Evolutionary conservation across 2,113 vertebrate genomes (phyloP).

Genomic region (Sarotherodon lohbergeri): DNA sequence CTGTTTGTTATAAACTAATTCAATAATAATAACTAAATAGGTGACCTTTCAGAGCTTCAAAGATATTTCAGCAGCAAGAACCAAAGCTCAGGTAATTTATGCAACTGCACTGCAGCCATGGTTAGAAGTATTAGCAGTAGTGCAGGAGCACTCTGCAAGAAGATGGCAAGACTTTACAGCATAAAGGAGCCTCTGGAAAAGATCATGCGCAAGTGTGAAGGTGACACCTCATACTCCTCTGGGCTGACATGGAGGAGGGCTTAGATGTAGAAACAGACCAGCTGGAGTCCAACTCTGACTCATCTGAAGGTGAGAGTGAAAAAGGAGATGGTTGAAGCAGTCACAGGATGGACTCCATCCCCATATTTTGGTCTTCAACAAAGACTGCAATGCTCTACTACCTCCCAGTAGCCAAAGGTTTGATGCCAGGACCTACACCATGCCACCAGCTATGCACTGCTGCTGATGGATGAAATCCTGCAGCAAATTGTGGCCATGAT

Average conservation of each 20-base stretch:
- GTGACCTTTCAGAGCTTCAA: neutral
- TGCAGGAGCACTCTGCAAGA: neutral
- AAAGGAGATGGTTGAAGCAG: neutral
- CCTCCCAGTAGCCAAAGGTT: neutral
- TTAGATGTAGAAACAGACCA: rapidly evolving
- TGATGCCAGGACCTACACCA: neutral
- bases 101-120: neutral
- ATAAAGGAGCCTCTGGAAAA: neutral
- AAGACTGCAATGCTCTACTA: rapidly evolving
- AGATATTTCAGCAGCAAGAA: neutral
- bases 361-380: neutral
- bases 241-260: neutral
- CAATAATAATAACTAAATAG: neutral
- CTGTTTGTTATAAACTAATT: neutral
- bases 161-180: neutral
- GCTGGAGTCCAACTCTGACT: neutral
- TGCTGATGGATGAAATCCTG: neutral
- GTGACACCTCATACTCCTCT: neutral
- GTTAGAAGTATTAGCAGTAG: neutral
- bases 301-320: neutral
- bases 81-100: neutral
- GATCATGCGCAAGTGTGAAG: neutral
- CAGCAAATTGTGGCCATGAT: neutral
- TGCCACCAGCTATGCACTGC: neutral
- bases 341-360: neutral